Base-by-base conservation (phyloP, 2,888 invertebrate genomes). In the Odiellus spinosus region DNA sequence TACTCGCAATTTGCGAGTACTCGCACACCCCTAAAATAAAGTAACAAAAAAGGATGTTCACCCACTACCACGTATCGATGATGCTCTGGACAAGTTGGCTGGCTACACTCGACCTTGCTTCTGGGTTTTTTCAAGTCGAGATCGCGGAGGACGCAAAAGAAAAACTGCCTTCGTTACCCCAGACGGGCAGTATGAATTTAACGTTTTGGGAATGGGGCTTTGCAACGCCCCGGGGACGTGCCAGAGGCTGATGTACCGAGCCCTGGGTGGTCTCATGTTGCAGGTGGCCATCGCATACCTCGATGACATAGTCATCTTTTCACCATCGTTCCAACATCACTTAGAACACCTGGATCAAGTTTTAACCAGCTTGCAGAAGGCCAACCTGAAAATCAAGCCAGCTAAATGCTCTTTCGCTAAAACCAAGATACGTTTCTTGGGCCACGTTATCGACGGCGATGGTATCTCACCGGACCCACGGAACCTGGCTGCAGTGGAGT, bases 121-220 rank as follows among this genome's bases (percentile, higher is more conserved):
- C 26, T 6, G 36, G 36, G 36, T 36, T 6, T 11, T 36, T n/a
- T 6, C 36, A 17, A 5, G 36, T 36, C 14, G 36, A 36, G 17
- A 11, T 36, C 6, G 12, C 14, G 5, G 36, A 36, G 11, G 17
- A 3, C 14, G 36, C 36, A 47, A 46, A 11, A 40, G 48, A 11
- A 58, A 59, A 21, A 59, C 58, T 0, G 57, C 57, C 2, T 61
- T 62, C 43, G 44, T 51, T 0, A 49, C 45, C 1, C 51, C 52
- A 2, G 15, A 47, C 5, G 56, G 57, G 1, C 47, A 53, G 3
- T 61, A 52, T 39, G 51, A 62, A 45, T 62, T 58, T 36, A 52
- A 47, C 10, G 52, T 54, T 2, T 55, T 60, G 53, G 57, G 56
- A 2, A 59, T 61, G 46, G 59, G 59, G 0, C 42, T 61, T 2